phyloP scores from a whole-genome alignment of 2,888 invertebrate species.

The Prostheceraeus crozeri region DNA sequence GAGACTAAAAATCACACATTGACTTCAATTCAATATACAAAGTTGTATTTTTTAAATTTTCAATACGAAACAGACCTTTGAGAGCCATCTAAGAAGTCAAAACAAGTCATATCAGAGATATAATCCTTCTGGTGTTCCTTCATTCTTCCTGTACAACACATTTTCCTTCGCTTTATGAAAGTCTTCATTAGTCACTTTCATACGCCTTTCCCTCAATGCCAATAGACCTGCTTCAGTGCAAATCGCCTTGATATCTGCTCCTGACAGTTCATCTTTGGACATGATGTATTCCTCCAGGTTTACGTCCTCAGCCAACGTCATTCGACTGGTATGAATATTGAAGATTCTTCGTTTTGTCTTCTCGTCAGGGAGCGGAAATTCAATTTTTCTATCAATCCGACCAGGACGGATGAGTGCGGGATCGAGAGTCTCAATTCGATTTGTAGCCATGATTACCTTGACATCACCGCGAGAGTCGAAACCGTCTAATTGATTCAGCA shows the following conservation, averaged over 20 bases:
- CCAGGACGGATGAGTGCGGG: conserved; percentile 97
- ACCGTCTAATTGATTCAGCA: conserved; percentile 94
- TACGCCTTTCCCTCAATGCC: conserved; percentile 89
- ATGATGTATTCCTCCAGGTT: conserved; percentile 92
- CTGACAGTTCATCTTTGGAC: conserved; percentile 98
- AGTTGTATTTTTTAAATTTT: too few species aligned
- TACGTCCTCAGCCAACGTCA: conserved; percentile 94
- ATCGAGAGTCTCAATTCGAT: conserved; percentile 90
- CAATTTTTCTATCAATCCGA: conserved; percentile 96
- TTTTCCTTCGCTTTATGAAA: conserved; percentile 99
- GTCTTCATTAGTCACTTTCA: conserved; percentile 99
- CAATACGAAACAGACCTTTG: too few species aligned
- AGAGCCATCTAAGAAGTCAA: too few species aligned
- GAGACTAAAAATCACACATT: too few species aligned
- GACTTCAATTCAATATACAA: too few species aligned
- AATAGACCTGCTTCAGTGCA: conserved; percentile 98
- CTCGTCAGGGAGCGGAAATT: conserved; percentile 97
- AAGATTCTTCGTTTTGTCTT: conserved; percentile 87
- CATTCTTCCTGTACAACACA: conserved; percentile 95
- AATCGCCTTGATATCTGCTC: conserved; percentile 73
- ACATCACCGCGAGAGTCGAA: conserved; percentile 93
- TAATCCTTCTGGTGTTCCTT: conserved; percentile 96
- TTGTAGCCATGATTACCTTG: conserved; percentile 63
- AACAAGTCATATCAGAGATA: conserved; percentile 88
- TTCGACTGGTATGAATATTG: conserved; percentile 94